Base-by-base conservation (phyloP, 2,797 vertebrate genomes). In the Adrianichthys oophorus region DNA sequence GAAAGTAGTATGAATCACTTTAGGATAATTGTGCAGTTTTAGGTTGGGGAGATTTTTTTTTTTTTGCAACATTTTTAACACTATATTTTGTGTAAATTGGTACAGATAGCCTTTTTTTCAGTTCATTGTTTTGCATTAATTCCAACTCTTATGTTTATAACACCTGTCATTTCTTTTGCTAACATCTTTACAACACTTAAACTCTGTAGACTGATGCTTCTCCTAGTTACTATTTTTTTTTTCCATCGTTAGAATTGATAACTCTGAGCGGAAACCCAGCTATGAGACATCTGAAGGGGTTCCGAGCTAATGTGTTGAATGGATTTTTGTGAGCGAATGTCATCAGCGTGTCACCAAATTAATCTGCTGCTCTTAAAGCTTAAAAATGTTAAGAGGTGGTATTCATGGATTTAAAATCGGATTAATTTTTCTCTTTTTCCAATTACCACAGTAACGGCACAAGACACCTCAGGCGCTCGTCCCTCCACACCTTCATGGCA, bases 401-500 rank as follows among this genome's bases (percentile, higher is more conserved):
- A 15, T 19, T 63, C 6, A 29, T n/a, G 32, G 15, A 46, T 47
- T 14, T 55, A 65, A 51, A n/a, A 47, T 57, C 13, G 12, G 1
- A 32, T 5, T 4, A 6, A 8, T 14, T 18, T n/a, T 17, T 13
- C 16, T 19, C 50, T 56, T 41, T 54, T 41, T 14, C 5, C 62
- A 17, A 41, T 45, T 63, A 58, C 56, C 55, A 56, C 78, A 85
- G 84, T 64, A 16, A 47, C 41, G 18, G 62, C 24, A 56, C 32
- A 52, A 23, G 49, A 68, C 64, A 69, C 24, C 67, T 19, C 54
- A 74, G 58, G 47, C 56, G 56, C 53, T 64, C 32, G 42, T 54
- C 54, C 37, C 48, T 62, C 49, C 16, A 45, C 68, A 46, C 55
- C 47, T 52, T 61, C 74, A 60, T 76, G 80, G 69, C 72, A 70